A percentile compares a stretch with the other conserved stretches of the same genome.
These are phyloP conservation scores for Macrocentrus cingulum DNA, from an alignment of 1,140 invertebrate species.

Conservation along the genomic window DNA sequence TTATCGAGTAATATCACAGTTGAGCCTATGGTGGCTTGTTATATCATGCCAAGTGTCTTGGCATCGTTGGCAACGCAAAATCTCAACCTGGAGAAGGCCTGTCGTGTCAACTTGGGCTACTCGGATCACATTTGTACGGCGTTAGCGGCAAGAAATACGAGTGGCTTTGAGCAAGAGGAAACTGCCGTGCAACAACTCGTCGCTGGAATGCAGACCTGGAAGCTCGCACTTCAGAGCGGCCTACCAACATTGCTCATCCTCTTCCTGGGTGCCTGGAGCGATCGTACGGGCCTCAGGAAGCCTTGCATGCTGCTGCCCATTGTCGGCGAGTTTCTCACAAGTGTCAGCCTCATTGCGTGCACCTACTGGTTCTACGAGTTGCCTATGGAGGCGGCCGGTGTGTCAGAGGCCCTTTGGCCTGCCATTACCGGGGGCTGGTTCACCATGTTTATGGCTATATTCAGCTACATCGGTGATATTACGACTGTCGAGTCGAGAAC, in stretches of 20 bases:
- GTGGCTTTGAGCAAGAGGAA: conserved; percentile 72
- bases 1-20: conserved; percentile 69
- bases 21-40: conserved; percentile 76
- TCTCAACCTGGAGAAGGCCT: conserved; percentile 81
- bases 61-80: conserved; percentile 79
- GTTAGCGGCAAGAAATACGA: conserved; percentile 68
- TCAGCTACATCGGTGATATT: conserved; percentile 86
- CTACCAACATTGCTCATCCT: conserved; percentile 75
- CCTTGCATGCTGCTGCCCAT: conserved; percentile 83
- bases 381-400: conserved; percentile 76
- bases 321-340: conserved; percentile 76
- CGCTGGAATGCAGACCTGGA: conserved; percentile 78
- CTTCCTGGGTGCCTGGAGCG: conserved; percentile 79
- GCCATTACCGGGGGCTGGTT: conserved; percentile 82
- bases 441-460: conserved; percentile 86
- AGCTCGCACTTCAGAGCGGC: conserved; percentile 74
- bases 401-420: conserved; percentile 76
- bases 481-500: conserved; percentile 80
- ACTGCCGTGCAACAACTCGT: conserved; percentile 74
- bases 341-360: conserved; percentile 75
- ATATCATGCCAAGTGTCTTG: conserved; percentile 77
- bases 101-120: conserved; percentile 75
- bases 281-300: conserved; percentile 74
- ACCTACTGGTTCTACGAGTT: conserved; percentile 76
- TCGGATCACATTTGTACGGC: conserved; percentile 72